Evolutionary conservation across 2,888 invertebrate genomes (phyloP).

Genomic region (Lordiphosa fenestrarum): DNA sequence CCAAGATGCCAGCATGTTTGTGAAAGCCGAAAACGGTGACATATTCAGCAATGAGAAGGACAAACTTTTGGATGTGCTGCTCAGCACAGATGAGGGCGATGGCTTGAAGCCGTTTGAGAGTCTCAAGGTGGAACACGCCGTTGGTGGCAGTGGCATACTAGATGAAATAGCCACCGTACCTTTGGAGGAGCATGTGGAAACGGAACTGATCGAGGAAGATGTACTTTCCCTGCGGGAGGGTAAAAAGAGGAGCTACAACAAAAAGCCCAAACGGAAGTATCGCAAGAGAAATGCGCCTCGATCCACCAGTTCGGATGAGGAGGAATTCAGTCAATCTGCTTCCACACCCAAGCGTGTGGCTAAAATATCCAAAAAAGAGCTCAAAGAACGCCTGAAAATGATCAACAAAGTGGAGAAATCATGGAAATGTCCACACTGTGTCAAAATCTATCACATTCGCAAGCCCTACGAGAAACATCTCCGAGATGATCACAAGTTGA

Average conservation of each 20-base stretch:
- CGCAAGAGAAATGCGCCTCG: conserved; percentile 44
- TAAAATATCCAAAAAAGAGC: conserved; percentile 67
- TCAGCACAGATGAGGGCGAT: conserved; percentile 56
- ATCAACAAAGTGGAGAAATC: conserved; percentile 72
- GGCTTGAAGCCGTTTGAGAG: conserved; percentile 60
- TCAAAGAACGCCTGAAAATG: conserved; percentile 73
- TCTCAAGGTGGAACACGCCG: conserved; percentile 57
- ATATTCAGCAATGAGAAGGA: conserved; percentile 75
- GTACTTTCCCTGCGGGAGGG: conserved; percentile 55
- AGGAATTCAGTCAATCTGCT: background rate
- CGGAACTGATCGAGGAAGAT: conserved; percentile 59
- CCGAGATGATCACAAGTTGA: conserved; percentile 70
- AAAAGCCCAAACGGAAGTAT: conserved; percentile 56
- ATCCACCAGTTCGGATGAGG: conserved; percentile 25
- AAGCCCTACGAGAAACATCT: conserved; percentile 78
- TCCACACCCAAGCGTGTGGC: conserved; percentile 61
- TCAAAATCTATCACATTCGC: conserved; percentile 78
- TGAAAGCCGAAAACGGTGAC: conserved; percentile 70
- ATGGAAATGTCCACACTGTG: conserved; percentile 76
- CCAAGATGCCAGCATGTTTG: conserved; percentile 54
- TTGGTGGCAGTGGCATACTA: conserved; percentile 41
- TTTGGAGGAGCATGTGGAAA: conserved; percentile 54
- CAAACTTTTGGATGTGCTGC: conserved; percentile 67
- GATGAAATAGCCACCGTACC: conserved; percentile 73
- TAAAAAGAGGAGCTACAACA: conserved; percentile 7